These are phyloP conservation scores for Antigone vipio DNA, from an alignment of 2,113 vertebrate species.

Conservation along the genomic window DNA sequence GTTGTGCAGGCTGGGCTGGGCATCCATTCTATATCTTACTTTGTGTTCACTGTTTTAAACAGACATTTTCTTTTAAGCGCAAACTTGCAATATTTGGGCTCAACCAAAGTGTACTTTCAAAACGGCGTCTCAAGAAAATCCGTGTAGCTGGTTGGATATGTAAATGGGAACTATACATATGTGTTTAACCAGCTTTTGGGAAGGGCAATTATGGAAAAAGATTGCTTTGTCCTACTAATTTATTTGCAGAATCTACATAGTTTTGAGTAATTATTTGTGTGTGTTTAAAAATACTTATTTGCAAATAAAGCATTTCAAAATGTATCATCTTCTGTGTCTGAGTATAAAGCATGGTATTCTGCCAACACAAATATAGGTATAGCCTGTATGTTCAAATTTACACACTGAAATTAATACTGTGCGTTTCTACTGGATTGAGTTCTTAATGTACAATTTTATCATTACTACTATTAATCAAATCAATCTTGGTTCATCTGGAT, in stretches of 20 bases:
- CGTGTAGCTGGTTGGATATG: not conserved
- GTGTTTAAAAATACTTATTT: not conserved
- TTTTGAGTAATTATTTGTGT: not conserved
- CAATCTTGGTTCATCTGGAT: constrained; percentile 1
- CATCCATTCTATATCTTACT: constrained; percentile 35
- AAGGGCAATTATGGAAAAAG: not conserved
- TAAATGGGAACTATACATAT: not conserved
- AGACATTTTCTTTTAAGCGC: constrained; percentile 25
- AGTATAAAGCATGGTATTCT: not conserved
- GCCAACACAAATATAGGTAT: not conserved
- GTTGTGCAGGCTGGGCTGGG: constrained; percentile 32
- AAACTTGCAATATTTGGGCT: constrained; percentile 22
- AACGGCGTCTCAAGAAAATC: not conserved
- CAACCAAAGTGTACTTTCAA: not conserved
- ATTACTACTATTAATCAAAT: constrained; percentile 4
- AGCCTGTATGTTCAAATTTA: not conserved
- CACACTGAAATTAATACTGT: not conserved
- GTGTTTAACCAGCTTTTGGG: not conserved
- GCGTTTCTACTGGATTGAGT: constrained; percentile 10
- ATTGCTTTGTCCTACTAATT: constrained; percentile 6
- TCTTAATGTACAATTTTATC: constrained; percentile 5
- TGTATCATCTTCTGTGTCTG: not conserved
- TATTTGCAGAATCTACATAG: not conserved
- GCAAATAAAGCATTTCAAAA: not conserved
- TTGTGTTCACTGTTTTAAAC: not conserved